Base-by-base conservation (phyloP, 2,888 invertebrate species). In the Xylota segnis region DNA sequence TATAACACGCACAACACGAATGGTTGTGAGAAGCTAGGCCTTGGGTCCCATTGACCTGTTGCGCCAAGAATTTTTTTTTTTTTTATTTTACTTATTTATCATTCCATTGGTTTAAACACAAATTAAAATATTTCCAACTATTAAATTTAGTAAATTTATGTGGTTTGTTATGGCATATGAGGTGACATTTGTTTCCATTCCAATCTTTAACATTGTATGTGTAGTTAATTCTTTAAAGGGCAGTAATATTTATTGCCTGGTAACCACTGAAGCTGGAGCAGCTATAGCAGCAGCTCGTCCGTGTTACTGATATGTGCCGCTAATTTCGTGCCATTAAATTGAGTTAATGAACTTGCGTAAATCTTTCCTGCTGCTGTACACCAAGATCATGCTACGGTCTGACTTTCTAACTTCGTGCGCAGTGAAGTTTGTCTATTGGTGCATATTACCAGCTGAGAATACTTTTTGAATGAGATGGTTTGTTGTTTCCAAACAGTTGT, bases 311-410 rank as follows among this genome's bases (percentile, higher is more conserved):
- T 66, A 66, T 16, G 34, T 63, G 23, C 54, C 23, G 52, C 43
- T 45, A 45, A 40, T 54, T 63, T 16, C 32, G 10, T 54, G 74
- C 54, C 63, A 63, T 74, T 63, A 74, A 74, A 63, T 54, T 63
- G 14, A 74, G 43, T 74, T 65, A 74, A 74, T 74, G 74, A 74
- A 43, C 74, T 45, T 43, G 54, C 43, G 66, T 66, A 27, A 66
- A 54, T 74, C 40, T 74, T 74, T 56, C 6, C 54, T 56, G 54
- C 5, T 61, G 32, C n/a, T 18, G 50, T 40, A 52, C 43, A 29
- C 37, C 16, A 16, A n/a, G 4, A 58, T 1, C 59, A 43, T 32
- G 10, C 16, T 14, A 14, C 0, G 18, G n/a, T 50, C 14, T 37
- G 66, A 52, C 32, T 43, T 63, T 54, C 40, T 74, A 63, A 23